phyloP scores from a whole-genome alignment of 1,140 invertebrate genomes.

The Aphaenogaster ashmeadi region DNA sequence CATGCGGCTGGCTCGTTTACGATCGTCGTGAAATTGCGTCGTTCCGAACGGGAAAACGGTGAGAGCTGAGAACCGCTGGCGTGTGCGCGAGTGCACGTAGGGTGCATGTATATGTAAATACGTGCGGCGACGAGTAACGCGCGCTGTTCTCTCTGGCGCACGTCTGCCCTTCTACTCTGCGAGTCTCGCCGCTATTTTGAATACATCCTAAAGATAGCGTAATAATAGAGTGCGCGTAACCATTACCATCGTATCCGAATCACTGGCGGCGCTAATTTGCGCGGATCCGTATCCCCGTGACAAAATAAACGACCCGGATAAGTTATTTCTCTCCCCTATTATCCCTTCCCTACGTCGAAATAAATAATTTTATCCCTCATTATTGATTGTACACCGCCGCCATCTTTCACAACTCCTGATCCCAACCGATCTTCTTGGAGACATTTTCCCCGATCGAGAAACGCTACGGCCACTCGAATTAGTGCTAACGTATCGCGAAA shows the following conservation, averaged over 20 bases:
- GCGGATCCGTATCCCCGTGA: neutral
- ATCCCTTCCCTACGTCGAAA: neutral
- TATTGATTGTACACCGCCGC: neutral
- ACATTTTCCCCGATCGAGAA: neutral
- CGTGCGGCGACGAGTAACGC: conserved; percentile 75
- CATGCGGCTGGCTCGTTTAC: neutral
- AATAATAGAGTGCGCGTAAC: conserved; percentile 36
- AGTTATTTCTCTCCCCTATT: neutral
- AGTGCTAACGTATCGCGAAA: conserved; percentile 23
- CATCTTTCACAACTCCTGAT: conserved; percentile 5
- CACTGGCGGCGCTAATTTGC: neutral
- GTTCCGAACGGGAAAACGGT: neutral
- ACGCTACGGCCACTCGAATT: conserved; percentile 13
- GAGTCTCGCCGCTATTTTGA: conserved; percentile 54
- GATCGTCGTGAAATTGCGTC: conserved; percentile 27
- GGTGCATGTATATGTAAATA: conserved; percentile 50
- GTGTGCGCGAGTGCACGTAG: conserved; percentile 51
- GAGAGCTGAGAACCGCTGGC: conserved; percentile 20
- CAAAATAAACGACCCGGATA: neutral
- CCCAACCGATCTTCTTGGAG: neutral
- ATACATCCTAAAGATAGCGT: conserved; percentile 50
- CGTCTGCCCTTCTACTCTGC: conserved; percentile 82
- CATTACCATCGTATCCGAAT: neutral
- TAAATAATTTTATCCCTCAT: neutral
- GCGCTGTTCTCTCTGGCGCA: conserved; percentile 83